These are phyloP conservation scores for Nesogale talazaci DNA, from an alignment of 2,113 vertebrate species.

Conservation along the genomic window DNA sequence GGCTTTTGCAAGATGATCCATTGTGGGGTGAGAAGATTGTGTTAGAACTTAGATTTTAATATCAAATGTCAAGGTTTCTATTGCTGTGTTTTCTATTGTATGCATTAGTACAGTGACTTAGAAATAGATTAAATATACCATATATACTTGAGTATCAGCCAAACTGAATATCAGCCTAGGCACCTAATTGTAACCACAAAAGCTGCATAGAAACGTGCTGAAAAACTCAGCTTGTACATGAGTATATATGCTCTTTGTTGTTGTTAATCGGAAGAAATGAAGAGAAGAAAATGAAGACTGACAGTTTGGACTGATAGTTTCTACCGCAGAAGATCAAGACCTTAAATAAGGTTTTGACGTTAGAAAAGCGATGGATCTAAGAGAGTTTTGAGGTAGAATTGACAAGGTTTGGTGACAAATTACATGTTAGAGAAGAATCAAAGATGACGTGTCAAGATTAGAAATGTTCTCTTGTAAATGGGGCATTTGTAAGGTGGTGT, in stretches of 20 bases:
- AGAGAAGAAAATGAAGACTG: background rate
- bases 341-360: constrained; percentile 30
- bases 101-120: constrained; percentile 1
- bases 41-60: constrained; percentile 49
- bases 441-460: constrained; percentile 51
- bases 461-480: constrained; percentile 32
- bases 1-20: constrained; percentile 2
- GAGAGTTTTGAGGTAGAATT: constrained; percentile 51
- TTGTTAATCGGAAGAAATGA: background rate
- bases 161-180: too few species aligned
- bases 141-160: too few species aligned
- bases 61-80: constrained; percentile 6
- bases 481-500: constrained; percentile 41
- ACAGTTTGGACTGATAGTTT: constrained; percentile 37
- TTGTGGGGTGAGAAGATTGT: background rate
- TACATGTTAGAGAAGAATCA: constrained; percentile 35
- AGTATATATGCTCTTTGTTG: background rate
- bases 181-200: too few species aligned
- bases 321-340: constrained; percentile 13
- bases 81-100: constrained; percentile 49
- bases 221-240: too few species aligned
- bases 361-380: constrained; percentile 30
- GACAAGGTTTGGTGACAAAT: constrained; percentile 41
- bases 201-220: too few species aligned
- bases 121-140: background rate